Base-by-base conservation (phyloP, 2,797 vertebrate genomes). In the Tragelaphus eurycerus region DNA sequence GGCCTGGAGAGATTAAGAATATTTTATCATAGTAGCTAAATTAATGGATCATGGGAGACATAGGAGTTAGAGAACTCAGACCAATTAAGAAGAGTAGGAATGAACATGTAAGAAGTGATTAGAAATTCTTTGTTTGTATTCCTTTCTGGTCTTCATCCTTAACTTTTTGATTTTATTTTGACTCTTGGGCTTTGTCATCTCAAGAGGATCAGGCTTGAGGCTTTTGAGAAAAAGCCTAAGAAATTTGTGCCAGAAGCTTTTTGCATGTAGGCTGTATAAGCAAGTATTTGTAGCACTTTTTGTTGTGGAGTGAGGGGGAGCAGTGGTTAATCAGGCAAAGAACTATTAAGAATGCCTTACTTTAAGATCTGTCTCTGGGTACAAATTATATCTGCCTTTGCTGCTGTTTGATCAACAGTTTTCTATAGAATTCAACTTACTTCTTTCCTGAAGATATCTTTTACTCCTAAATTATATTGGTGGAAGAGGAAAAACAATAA, bases 111-210 rank as follows among this genome's bases (percentile, higher is more conserved):
- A 86, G 34, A 91, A 87, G 43, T 87, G 71, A 52, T 31, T 87
- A 59, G 86, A 86, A 95, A 81, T 27, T 62, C 29, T 90, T 90
- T 86, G 14, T 89, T 97, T 12, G 12, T 95, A 2, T 78, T 97
- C 34, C 19, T 96, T 94, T 97, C 19, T 93, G 62, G 79, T 94
- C 31, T 86, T 83, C 62, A 55, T 76, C 52, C 31, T 86, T 86
- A 71, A 46, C 16, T 55, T 93, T 92, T 81, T 90, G 27, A 29
- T 86, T 96, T 94, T 87, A 92, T 93, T 90, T 96, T 88, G 48
- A 81, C n/a, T 97, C 4, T 54, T 89, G 52, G 83, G 43, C 27
- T 81, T 27, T 97, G 13, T 96, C 29, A 89, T 95, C 91, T 97
- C 57, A 93, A 23, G 76, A 86, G 52, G 1, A 43, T 96, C 14